Conservation (phyloP, 2,888 invertebrate genomes). For the Troides aeacus region DNA sequence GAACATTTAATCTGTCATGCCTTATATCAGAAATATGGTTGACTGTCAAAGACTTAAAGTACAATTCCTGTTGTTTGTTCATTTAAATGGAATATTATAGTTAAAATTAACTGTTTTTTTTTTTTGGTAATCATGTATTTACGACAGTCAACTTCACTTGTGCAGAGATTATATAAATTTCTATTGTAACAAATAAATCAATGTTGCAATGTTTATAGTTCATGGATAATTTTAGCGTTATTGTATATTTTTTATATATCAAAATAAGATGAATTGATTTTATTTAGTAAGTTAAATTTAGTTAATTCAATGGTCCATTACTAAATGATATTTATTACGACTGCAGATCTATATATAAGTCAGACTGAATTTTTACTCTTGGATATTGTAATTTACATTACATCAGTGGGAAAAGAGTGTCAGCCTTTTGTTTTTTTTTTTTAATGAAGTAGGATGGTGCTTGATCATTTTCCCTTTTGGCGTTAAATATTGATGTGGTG, state of each 20-base stretch:
- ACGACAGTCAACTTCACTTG: slow-evolving; percentile 21
- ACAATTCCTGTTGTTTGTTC: slow-evolving; percentile 9
- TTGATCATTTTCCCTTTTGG: no score
- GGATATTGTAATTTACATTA: slow-evolving; percentile 12
- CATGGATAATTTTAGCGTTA: slow-evolving; percentile 70
- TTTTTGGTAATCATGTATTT: not conserved
- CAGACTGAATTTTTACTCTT: slow-evolving; percentile 36
- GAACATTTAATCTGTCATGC: slow-evolving; percentile 27
- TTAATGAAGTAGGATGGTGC: no score
- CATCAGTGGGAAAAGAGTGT: slow-evolving; percentile 1
- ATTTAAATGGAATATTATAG: slow-evolving; percentile 5
- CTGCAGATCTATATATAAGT: slow-evolving; percentile 32
- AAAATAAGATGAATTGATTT: slow-evolving; percentile 54
- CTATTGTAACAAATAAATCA: slow-evolving; percentile 58
- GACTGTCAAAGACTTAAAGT: slow-evolving; percentile 19
- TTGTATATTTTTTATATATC: slow-evolving; percentile 71
- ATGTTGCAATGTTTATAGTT: slow-evolving; percentile 62
- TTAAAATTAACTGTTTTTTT: slow-evolving; percentile 4
- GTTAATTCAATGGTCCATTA: slow-evolving; percentile 48
- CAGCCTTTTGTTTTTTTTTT: not conserved
- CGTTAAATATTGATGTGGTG: no score
- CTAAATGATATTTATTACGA: slow-evolving; percentile 44
- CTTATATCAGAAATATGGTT: slow-evolving; percentile 13
- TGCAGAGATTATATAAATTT: slow-evolving; percentile 38
- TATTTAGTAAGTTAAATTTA: slow-evolving; percentile 51